These are phyloP conservation scores for Melospiza melodia DNA, from an alignment of 2,113 vertebrate genomes.

Conservation along the genomic window DNA sequence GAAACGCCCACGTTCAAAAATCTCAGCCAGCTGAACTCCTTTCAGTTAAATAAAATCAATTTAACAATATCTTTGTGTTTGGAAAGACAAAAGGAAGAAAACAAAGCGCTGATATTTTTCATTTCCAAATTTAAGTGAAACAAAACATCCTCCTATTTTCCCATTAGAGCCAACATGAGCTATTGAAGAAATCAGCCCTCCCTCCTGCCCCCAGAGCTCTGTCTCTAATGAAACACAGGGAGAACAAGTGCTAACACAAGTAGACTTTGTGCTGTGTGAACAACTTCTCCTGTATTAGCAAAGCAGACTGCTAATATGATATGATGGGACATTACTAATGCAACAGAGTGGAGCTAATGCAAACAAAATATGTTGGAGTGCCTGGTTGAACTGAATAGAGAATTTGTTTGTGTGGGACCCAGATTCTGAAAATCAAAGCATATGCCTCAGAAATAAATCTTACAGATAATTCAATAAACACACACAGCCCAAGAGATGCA, in stretches of 20 bases:
- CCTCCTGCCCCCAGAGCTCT: neutral
- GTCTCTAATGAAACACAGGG: conserved; percentile 12
- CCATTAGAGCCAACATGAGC: neutral
- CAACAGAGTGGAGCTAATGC: conserved; percentile 58
- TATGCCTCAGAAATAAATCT: conserved; percentile 19
- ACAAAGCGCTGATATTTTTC: neutral
- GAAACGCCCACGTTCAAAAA: neutral
- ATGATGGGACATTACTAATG: conserved; percentile 68
- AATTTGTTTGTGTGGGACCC: conserved; percentile 42
- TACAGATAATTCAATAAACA: neutral
- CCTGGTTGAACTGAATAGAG: conserved; percentile 45
- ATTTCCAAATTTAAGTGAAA: neutral
- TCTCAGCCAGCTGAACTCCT: neutral
- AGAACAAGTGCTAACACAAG: conserved; percentile 20
- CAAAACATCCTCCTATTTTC: neutral
- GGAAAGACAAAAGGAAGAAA: neutral
- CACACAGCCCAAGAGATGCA: neutral
- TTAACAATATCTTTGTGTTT: neutral
- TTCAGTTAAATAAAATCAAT: neutral
- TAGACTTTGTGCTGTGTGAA: conserved; percentile 35
- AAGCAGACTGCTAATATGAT: conserved; percentile 50
- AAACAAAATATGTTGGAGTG: conserved; percentile 59
- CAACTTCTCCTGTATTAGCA: conserved; percentile 3
- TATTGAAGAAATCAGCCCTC: neutral
- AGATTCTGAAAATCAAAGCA: conserved; percentile 19